Conservation (phyloP, 1,140 invertebrate species). For the Pseudobourletiella spinata region DNA sequence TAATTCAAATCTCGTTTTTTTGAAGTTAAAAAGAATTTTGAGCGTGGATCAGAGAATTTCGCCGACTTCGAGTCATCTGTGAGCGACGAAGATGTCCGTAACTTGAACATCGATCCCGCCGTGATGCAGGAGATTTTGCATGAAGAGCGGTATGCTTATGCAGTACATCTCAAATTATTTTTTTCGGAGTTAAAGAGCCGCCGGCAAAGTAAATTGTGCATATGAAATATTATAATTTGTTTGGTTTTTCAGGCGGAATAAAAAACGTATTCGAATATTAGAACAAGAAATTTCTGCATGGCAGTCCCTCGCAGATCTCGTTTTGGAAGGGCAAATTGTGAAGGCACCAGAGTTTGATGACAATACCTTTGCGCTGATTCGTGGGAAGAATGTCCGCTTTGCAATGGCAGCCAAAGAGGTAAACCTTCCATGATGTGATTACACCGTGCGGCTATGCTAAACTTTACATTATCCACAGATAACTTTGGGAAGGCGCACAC, state of each 20-base stretch:
- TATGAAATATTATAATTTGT: too few species aligned
- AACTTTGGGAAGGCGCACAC: constrained; percentile 78
- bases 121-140: not conserved
- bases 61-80: constrained; percentile 86
- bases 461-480: too few species aligned
- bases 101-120: not conserved
- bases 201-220: too few species aligned
- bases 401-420: constrained; percentile 91
- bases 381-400: constrained; percentile 84
- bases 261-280: constrained; percentile 44
- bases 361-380: constrained; percentile 84
- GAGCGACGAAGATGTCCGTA: constrained; percentile 64
- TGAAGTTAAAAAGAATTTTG: constrained; percentile 7
- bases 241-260: constrained; percentile 20
- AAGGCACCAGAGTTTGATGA: constrained; percentile 55
- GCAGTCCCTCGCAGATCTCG: constrained; percentile 88
- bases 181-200: too few species aligned
- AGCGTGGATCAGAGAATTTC: constrained; percentile 61
- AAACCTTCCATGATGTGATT: too few species aligned
- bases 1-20: too few species aligned
- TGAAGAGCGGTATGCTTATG: constrained; percentile 1
- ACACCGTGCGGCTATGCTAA: too few species aligned
- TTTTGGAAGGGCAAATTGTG: constrained; percentile 52
- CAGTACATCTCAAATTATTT: too few species aligned
- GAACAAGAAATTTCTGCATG: constrained; percentile 83